Conservation (phyloP, 2,888 invertebrate species). For the Azorinus chamasolen region DNA sequence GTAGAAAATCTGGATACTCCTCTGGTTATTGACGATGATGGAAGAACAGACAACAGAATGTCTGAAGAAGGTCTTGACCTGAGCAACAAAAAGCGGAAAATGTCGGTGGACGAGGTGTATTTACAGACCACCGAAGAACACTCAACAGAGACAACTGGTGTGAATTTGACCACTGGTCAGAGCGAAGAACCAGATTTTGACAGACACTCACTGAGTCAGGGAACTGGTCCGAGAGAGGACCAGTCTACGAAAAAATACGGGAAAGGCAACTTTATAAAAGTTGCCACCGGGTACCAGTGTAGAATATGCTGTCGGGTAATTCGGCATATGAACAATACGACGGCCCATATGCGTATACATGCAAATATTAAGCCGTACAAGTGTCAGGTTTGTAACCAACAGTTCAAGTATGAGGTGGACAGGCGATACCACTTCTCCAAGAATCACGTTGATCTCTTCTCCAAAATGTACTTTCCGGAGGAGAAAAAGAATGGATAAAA, state of each 20-base stretch:
- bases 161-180: constrained; percentile 29
- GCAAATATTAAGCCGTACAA: constrained; percentile 64
- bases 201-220: constrained; percentile 21
- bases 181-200: constrained; percentile 39
- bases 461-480: constrained; percentile 66
- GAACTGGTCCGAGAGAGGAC: constrained; percentile 30
- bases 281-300: constrained; percentile 64
- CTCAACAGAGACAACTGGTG: constrained; percentile 12
- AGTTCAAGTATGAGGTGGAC: constrained; percentile 65
- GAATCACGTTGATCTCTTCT: constrained; percentile 64
- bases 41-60: constrained; percentile 12
- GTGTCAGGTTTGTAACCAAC: constrained; percentile 66
- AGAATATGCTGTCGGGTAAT: constrained; percentile 64
- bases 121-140: constrained; percentile 15
- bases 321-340: constrained; percentile 65
- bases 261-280: constrained; percentile 66
- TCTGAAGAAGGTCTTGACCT: constrained; percentile 58
- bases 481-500: constrained; percentile 53
- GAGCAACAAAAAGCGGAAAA: constrained; percentile 59
- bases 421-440: constrained; percentile 63
- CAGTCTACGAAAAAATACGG: constrained; percentile 62
- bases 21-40: constrained; percentile 55
- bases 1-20: constrained; percentile 59
- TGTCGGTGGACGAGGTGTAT: constrained; percentile 58
- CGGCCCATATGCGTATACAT: constrained; percentile 66